These are phyloP conservation scores for Biston stratarius DNA, from an alignment of 2,888 invertebrate genomes.

Conservation along the genomic window DNA sequence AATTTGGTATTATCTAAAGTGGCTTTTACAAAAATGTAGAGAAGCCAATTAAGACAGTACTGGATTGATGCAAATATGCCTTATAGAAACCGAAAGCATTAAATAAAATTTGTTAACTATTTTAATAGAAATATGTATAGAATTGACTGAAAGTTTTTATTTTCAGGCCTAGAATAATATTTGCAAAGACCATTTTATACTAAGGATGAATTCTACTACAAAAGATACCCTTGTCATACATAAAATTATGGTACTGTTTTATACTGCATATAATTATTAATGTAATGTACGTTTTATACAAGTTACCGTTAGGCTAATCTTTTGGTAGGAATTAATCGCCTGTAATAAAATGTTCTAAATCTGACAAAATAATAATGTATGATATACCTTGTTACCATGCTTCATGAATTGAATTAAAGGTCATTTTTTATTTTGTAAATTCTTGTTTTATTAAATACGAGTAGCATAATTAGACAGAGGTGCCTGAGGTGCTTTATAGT, in stretches of 20 bases:
- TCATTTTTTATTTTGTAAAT: constrained; percentile 85
- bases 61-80: constrained; percentile 43
- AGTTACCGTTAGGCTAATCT: constrained; percentile 84
- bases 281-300: constrained; percentile 81
- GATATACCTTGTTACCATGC: constrained; percentile 86
- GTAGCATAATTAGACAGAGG: too few species aligned
- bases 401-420: constrained; percentile 85
- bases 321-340: constrained; percentile 79
- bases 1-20: constrained; percentile 11
- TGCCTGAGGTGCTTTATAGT: too few species aligned
- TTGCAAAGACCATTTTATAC: constrained; percentile 75
- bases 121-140: constrained; percentile 52
- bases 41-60: constrained; percentile 29
- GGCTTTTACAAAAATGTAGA: constrained; percentile 1
- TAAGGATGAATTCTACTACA: constrained; percentile 73
- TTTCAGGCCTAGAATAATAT: constrained; percentile 78
- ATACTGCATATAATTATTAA: constrained; percentile 72
- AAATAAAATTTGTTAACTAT: constrained; percentile 56
- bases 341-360: constrained; percentile 82
- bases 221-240: constrained; percentile 69
- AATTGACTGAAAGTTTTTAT: constrained; percentile 64
- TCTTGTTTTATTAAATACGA: constrained; percentile 57
- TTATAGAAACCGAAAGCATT: constrained; percentile 49
- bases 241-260: constrained; percentile 80
- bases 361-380: constrained; percentile 80